A percentile compares a stretch with the other conserved stretches of the same genome.
phyloP scores from a whole-genome alignment of 2,113 vertebrate species.

The Acanthisitta chloris region DNA sequence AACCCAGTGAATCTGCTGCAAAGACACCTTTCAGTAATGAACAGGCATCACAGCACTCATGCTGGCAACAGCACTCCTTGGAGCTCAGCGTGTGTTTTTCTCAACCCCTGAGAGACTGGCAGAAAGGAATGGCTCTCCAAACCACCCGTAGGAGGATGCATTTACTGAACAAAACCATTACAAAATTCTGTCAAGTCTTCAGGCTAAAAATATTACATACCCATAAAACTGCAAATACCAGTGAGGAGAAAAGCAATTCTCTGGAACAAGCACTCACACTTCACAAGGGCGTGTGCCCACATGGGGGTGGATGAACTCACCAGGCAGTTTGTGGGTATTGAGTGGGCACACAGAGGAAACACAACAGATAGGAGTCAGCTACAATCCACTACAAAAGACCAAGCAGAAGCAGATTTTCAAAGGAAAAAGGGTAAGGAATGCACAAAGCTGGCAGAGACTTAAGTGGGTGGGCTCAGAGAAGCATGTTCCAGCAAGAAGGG shows the following conservation, averaged over 20 bases:
- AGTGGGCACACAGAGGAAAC: background rate
- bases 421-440: background rate
- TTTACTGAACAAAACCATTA: background rate
- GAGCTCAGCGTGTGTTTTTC: background rate
- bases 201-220: slow-evolving; percentile 8
- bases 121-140: background rate
- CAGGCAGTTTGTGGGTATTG: background rate
- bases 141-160: background rate
- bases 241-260: background rate
- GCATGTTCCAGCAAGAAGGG: background rate
- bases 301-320: background rate
- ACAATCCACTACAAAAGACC: background rate
- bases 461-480: background rate
- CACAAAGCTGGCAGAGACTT: background rate
- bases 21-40: background rate
- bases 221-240: background rate
- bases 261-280: accelerated
- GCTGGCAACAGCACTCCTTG: background rate
- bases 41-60: background rate
- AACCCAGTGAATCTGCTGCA: background rate
- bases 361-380: background rate
- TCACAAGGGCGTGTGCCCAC: background rate
- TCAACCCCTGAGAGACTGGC: background rate
- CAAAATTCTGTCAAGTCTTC: background rate
- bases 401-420: background rate